Evolutionary conservation across 2,113 vertebrate genomes (phyloP).

Genomic region (Mirza zaza): DNA sequence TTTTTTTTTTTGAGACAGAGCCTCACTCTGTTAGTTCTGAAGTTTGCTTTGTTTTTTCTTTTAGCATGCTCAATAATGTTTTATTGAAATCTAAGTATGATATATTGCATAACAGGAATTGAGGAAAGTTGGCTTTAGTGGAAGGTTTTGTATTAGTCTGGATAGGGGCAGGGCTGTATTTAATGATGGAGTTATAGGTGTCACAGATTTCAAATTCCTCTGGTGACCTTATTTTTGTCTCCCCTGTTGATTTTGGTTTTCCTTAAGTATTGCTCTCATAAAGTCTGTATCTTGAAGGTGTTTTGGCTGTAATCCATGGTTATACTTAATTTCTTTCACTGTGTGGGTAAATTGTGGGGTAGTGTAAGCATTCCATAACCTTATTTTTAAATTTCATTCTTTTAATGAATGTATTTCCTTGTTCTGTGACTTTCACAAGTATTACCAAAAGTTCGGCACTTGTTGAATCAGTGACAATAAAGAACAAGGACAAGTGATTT

Average conservation of each 20-base stretch:
- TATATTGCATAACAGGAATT: background rate
- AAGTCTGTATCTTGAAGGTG: background rate
- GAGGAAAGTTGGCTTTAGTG: background rate
- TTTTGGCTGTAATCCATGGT: background rate
- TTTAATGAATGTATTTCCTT: background rate
- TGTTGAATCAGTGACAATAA: too few relatives aligned
- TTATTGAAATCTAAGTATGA: background rate
- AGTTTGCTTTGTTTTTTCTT: background rate
- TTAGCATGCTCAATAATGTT: background rate
- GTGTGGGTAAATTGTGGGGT: background rate
- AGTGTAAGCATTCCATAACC: background rate
- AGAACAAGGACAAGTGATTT: too few relatives aligned
- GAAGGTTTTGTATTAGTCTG: background rate
- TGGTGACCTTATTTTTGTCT: background rate
- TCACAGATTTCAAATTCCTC: background rate
- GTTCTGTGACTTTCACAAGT: background rate
- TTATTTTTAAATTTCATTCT: background rate
- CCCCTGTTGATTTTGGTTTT: background rate
- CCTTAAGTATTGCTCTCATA: background rate
- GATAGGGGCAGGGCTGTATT: background rate
- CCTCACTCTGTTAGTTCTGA: background rate
- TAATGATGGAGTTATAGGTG: background rate
- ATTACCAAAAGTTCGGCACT: too few relatives aligned
- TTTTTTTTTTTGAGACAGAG: too few relatives aligned
- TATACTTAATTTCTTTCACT: background rate